These are phyloP conservation scores for Thamnaconus septentrionalis DNA, from an alignment of 2,113 vertebrate genomes.

Conservation along the genomic window DNA sequence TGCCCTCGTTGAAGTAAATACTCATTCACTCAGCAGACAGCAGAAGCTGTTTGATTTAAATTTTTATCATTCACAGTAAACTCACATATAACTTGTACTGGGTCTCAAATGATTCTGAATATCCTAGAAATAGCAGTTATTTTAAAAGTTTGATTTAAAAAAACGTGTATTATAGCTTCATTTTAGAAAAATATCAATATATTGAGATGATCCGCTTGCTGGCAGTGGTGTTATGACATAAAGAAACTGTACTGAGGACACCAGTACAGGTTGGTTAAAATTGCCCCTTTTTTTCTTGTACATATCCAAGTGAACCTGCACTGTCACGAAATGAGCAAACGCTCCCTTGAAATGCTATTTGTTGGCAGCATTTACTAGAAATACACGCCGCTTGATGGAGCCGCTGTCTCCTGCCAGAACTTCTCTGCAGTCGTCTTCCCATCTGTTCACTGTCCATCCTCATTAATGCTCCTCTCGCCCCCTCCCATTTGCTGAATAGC, in stretches of 20 bases:
- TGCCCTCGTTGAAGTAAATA: too few relatives aligned
- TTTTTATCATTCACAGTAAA: too few relatives aligned
- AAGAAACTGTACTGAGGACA: neutral
- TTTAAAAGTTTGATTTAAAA: too few relatives aligned
- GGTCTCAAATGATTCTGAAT: too few relatives aligned
- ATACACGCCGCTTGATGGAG: constrained; percentile 4
- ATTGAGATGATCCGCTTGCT: too few relatives aligned
- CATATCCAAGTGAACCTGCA: neutral
- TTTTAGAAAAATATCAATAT: too few relatives aligned
- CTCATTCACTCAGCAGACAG: too few relatives aligned
- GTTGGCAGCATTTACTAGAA: constrained; percentile 1
- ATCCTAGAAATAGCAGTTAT: too few relatives aligned
- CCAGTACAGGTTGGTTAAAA: neutral
- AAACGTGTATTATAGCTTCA: too few relatives aligned
- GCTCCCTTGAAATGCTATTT: neutral
- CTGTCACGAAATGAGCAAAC: constrained; percentile 1
- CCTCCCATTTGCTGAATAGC: constrained; percentile 74
- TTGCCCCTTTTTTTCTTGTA: neutral
- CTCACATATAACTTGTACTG: too few relatives aligned
- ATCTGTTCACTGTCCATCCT: constrained; percentile 53
- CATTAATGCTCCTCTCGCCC: constrained; percentile 53
- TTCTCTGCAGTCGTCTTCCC: constrained; percentile 43
- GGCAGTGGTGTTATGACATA: neutral
- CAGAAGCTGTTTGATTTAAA: too few relatives aligned
- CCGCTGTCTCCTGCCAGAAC: constrained; percentile 31